These are phyloP conservation scores for Acleris laterana DNA, from an alignment of 2,888 invertebrate genomes.

Conservation along the genomic window DNA sequence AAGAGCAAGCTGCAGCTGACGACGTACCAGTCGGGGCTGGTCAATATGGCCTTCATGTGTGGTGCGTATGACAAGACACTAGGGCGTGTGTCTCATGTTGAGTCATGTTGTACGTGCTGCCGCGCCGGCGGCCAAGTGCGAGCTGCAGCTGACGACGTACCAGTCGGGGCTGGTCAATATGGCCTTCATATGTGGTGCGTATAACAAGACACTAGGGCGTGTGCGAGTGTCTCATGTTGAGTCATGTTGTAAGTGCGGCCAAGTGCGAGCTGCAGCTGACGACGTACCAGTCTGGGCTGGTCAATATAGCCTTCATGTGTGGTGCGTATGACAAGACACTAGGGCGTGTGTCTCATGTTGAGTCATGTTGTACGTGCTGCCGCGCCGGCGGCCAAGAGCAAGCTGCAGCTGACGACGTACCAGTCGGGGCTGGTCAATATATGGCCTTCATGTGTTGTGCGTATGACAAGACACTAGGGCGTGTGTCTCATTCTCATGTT, in stretches of 20 bases:
- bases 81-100: conserved; percentile 86
- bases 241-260: no score
- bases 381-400: conserved; percentile 89
- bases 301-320: conserved; percentile 89
- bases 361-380: conserved; percentile 88
- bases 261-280: conserved; percentile 59
- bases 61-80: no score
- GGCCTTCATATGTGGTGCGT: conserved; percentile 88
- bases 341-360: conserved; percentile 86
- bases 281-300: conserved; percentile 87
- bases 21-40: no score
- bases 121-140: conserved; percentile 89
- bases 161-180: conserved; percentile 89
- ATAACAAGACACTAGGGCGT: conserved; percentile 65
- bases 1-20: no score
- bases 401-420: conserved; percentile 86
- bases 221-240: conserved; percentile 82
- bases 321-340: conserved; percentile 70
- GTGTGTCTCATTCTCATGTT: conserved; percentile 77
- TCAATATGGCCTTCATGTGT: no score
- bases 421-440: conserved; percentile 88
- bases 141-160: conserved; percentile 86
- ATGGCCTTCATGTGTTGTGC: conserved; percentile 89
- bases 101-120: conserved; percentile 88
- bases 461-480: conserved; percentile 57